Percentiles rank a stretch among this genome's conserved stretches.
Conservation (phyloP, 2,113 vertebrate genomes). For the Labrus mixtus region DNA sequence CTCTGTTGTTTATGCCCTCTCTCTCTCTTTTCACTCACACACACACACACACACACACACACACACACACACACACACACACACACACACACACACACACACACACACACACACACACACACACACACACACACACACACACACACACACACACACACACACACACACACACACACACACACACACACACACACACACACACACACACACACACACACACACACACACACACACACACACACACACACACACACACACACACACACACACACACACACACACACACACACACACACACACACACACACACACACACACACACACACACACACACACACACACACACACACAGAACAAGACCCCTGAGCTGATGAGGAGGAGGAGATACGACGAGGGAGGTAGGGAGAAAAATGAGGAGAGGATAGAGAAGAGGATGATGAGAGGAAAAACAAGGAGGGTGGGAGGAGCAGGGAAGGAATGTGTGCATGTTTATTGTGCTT, state of each 20-base stretch:
- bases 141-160: constrained; percentile 15
- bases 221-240: constrained; percentile 7
- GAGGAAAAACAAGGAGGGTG: constrained; percentile 11
- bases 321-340: too few species aligned
- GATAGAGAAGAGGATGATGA: neutral
- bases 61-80: neutral
- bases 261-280: too few species aligned
- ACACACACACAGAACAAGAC: constrained; percentile 5
- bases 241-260: constrained; percentile 1
- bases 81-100: neutral
- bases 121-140: too few species aligned
- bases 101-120: constrained; percentile 13
- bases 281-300: constrained; percentile 22
- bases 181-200: neutral
- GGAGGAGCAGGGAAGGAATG: constrained; percentile 53
- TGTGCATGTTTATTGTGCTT: constrained; percentile 61
- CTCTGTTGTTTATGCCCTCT: constrained; percentile 73
- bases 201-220: constrained; percentile 11
- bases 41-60: constrained; percentile 17
- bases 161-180: constrained; percentile 14
- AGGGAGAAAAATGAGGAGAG: constrained; percentile 13
- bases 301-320: constrained; percentile 17
- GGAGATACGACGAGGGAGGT: constrained; percentile 11
- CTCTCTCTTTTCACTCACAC: constrained; percentile 64
- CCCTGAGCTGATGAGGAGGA: constrained; percentile 22